These are phyloP conservation scores for Camponotus pennsylvanicus DNA, from an alignment of 1,140 invertebrate genomes.

Conservation along the genomic window DNA sequence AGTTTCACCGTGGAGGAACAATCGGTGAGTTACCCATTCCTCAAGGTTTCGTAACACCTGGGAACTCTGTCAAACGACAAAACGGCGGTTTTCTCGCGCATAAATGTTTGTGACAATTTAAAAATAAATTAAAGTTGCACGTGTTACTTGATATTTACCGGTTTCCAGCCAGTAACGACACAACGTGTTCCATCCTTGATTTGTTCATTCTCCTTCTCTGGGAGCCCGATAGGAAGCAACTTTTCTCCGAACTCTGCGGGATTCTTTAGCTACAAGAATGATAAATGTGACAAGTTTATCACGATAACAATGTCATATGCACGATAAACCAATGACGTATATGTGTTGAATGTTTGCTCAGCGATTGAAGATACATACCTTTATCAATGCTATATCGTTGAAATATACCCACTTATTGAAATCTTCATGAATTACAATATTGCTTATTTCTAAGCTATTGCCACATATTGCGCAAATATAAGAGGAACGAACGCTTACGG, in stretches of 20 bases:
- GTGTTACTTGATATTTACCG: slow-evolving; percentile 57
- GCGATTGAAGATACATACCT: slow-evolving; percentile 71
- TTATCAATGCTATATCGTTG: slow-evolving; percentile 86
- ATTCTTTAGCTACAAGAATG: slow-evolving; percentile 66
- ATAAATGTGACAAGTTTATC: slow-evolving; percentile 19
- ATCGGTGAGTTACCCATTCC: slow-evolving; percentile 9
- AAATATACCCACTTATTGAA: slow-evolving; percentile 76
- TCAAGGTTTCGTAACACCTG: slow-evolving; percentile 15
- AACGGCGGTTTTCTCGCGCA: slow-evolving; percentile 5
- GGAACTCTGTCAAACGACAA: slow-evolving; percentile 10
- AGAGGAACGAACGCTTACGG: slow-evolving; percentile 47
- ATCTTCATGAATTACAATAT: slow-evolving; percentile 71
- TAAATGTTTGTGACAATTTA: background rate
- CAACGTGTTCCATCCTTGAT: slow-evolving; percentile 77
- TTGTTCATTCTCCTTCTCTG: slow-evolving; percentile 60
- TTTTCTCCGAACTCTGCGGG: slow-evolving; percentile 73
- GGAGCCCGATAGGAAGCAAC: slow-evolving; percentile 77
- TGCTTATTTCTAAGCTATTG: slow-evolving; percentile 55
- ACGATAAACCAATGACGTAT: background rate
- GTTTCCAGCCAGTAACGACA: slow-evolving; percentile 87
- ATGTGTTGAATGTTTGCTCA: slow-evolving; percentile 2
- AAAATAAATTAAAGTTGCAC: slow-evolving; percentile 23
- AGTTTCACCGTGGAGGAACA: slow-evolving; percentile 13
- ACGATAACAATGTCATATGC: slow-evolving; percentile 5
- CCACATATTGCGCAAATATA: background rate